These are phyloP conservation scores for Lamellibrachia luymesi DNA, from an alignment of 1,140 invertebrate genomes.

Conservation along the genomic window DNA sequence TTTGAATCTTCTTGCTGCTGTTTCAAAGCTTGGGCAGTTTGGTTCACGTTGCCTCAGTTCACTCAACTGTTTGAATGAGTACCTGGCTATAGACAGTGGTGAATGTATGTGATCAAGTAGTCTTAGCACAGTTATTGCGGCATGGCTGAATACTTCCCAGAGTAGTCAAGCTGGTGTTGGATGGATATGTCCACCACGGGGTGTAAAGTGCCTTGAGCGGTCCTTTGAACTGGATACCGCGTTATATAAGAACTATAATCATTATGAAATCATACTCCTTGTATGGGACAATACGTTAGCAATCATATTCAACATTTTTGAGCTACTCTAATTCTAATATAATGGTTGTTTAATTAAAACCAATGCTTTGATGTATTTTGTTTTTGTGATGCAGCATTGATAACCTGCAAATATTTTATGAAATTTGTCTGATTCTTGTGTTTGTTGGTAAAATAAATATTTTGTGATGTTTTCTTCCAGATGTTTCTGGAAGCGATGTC, in stretches of 20 bases:
- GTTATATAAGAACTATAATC: not conserved
- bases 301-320: not conserved
- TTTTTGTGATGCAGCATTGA: not conserved
- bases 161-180: too few species aligned
- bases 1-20: too few species aligned
- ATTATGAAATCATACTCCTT: not conserved
- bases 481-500: slow-evolving; percentile 92
- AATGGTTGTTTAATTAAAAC: not conserved
- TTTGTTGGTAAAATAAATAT: not conserved
- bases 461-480: slow-evolving; percentile 50
- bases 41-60: too few species aligned
- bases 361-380: not conserved
- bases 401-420: not conserved
- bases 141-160: too few species aligned
- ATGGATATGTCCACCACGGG: too few species aligned
- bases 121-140: too few species aligned
- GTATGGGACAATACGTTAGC: not conserved
- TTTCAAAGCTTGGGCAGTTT: too few species aligned
- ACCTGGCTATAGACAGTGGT: too few species aligned
- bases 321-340: not conserved
- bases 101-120: too few species aligned
- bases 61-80: too few species aligned
- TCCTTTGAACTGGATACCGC: too few species aligned
- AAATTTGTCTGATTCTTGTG: not conserved
- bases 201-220: too few species aligned